phyloP scores from a whole-genome alignment of 2,797 vertebrate genomes.

The Danio choprae region DNA sequence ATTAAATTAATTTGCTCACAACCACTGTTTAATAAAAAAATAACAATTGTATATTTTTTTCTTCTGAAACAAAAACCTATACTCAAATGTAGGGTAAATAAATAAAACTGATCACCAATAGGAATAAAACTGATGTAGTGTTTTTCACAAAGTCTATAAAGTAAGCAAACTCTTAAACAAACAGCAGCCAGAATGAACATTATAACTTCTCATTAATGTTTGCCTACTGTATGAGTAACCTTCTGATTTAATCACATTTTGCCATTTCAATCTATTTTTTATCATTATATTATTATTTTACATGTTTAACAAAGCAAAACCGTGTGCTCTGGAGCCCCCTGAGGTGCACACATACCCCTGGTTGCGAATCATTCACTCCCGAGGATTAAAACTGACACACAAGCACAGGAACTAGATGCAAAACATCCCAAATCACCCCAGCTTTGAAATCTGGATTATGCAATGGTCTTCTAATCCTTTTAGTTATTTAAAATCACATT shows the following conservation, averaged over 20 bases:
- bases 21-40: no score
- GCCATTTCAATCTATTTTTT: not conserved
- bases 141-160: no score
- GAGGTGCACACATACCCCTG: not conserved
- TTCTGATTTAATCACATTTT: not conserved
- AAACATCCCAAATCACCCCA: conserved; percentile 11
- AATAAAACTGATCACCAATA: no score
- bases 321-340: not conserved
- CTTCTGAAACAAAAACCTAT: no score
- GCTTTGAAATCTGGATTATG: conserved; percentile 37
- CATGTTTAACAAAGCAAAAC: conserved; percentile 5
- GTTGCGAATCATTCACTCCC: not conserved
- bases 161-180: conserved; percentile 14
- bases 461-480: conserved; percentile 35
- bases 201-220: not conserved
- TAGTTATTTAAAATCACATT: conserved; percentile 43
- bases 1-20: no score
- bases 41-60: no score
- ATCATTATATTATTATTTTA: not conserved
- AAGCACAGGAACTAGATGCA: conserved; percentile 18
- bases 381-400: conserved; percentile 17
- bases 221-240: not conserved
- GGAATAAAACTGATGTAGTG: no score
- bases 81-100: no score
- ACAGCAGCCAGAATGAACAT: not conserved